Evolutionary conservation across 2,888 invertebrate genomes (phyloP).

Genomic region (Steinernema hermaphroditum): DNA sequence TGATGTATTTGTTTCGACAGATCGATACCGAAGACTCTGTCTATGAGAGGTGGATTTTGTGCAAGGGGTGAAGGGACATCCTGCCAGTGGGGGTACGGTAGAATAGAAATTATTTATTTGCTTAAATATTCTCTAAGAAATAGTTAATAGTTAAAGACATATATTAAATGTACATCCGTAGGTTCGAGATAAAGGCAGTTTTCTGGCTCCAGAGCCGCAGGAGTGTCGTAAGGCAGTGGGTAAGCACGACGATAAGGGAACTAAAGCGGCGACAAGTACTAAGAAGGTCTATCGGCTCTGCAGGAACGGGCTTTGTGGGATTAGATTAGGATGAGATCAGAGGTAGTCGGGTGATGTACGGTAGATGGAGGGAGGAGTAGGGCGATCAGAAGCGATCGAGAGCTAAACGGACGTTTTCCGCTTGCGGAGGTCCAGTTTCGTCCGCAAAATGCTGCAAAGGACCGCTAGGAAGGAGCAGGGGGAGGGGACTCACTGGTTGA

Average conservation of each 20-base stretch:
- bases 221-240: constrained; percentile 18
- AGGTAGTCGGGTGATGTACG: constrained; percentile 24
- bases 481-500: constrained; percentile 57
- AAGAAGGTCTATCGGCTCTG: background rate
- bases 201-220: background rate
- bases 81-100: too few relatives aligned
- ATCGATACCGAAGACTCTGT: too few relatives aligned
- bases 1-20: too few relatives aligned
- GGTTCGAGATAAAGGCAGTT: constrained; percentile 15
- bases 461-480: background rate
- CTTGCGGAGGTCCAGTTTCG: constrained; percentile 59
- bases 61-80: too few relatives aligned
- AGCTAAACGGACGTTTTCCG: constrained; percentile 38
- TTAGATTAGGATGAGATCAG: constrained; percentile 31
- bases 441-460: constrained; percentile 63
- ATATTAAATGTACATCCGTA: constrained; percentile 29
- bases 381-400: background rate
- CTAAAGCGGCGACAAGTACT: background rate
- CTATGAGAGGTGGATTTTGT: too few relatives aligned
- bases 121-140: too few relatives aligned
- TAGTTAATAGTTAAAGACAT: constrained; percentile 11
- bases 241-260: background rate
- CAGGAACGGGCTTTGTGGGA: background rate
- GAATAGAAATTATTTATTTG: too few relatives aligned
- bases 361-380: constrained; percentile 9